phyloP scores from a whole-genome alignment of 2,113 vertebrate species.

The Nesogale talazaci region DNA sequence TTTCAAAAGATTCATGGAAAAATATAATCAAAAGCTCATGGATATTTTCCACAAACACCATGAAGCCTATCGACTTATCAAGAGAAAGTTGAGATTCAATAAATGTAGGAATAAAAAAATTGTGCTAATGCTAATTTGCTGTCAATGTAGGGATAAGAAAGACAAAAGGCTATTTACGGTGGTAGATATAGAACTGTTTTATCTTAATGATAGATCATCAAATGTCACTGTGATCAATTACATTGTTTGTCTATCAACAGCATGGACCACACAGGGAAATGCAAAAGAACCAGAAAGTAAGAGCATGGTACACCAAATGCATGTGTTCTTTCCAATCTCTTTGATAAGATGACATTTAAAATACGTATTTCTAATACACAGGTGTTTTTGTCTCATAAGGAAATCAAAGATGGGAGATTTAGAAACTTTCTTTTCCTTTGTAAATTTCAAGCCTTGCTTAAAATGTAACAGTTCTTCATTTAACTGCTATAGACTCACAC shows the following conservation, averaged over 20 bases:
- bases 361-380: slow-evolving; percentile 31
- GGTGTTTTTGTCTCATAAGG: neutral
- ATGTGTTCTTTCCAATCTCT: neutral
- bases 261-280: neutral
- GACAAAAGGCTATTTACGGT: neutral
- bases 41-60: too few relatives aligned
- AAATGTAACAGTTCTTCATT: neutral
- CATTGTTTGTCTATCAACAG: neutral
- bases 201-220: neutral
- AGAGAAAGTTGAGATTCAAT: too few relatives aligned
- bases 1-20: too few relatives aligned
- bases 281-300: neutral
- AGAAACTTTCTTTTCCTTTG: slow-evolving; percentile 10
- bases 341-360: neutral
- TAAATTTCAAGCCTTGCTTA: neutral
- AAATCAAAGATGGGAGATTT: neutral
- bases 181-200: neutral
- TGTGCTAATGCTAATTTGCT: neutral
- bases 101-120: too few relatives aligned
- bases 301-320: neutral
- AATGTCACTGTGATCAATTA: neutral
- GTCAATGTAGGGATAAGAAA: neutral
- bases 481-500: neutral
- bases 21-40: too few relatives aligned
- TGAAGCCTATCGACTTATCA: too few relatives aligned